Base-by-base conservation (phyloP, 2,888 invertebrate genomes). In the Cosmopolites sordidus region DNA sequence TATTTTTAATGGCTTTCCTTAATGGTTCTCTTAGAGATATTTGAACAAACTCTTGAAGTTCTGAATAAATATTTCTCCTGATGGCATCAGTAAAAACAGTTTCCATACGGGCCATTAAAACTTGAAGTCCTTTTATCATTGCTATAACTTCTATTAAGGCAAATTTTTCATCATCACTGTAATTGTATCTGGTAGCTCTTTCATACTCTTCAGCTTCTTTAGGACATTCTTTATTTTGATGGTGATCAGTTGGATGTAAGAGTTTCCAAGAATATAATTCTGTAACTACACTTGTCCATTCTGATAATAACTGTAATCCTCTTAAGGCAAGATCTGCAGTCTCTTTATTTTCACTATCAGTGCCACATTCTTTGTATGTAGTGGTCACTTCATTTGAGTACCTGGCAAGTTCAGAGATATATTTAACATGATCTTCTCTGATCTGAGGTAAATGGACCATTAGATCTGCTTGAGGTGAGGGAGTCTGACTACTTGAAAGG, bases 201-300 rank as follows among this genome's bases (percentile, higher is more conserved):
- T 99, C 99, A 69, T 99, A 99, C 75, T 97, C 97, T 76, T 99
- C 98, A 1, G 98, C 97, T 70, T 95, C 94, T 6, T 86, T 84
- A 0, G 97, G 97, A 66, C 98, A 99, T 62, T 92, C 85, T 58
- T 92, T 85, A 73, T 96, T 98, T 74, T 90, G 89, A 72, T 94
- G 92, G 71, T 93, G 93, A 77, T 99, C 97, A 0, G 97, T 98
- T 1, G 98, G 98, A 74, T 99, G 96, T 62, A 98, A 78, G 51
- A 99, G 78, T 76, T 99, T 99, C 97, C 98, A 99, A 0, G 96
- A 94, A 74, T 95, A 96, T 51, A 96, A 77, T 75, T 97, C 96
- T 0, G 96, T 95, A 0, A 99, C 92, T 43, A 96, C 92, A 54
- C 91, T 89, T 11, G 96, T 97, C 99, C 98, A 99, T 58, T 93